Percentiles rank a stretch among this genome's conserved stretches.
These are phyloP conservation scores for Probaryconus sp. DNA, from an alignment of 1,140 invertebrate genomes.

Conservation along the genomic window DNA sequence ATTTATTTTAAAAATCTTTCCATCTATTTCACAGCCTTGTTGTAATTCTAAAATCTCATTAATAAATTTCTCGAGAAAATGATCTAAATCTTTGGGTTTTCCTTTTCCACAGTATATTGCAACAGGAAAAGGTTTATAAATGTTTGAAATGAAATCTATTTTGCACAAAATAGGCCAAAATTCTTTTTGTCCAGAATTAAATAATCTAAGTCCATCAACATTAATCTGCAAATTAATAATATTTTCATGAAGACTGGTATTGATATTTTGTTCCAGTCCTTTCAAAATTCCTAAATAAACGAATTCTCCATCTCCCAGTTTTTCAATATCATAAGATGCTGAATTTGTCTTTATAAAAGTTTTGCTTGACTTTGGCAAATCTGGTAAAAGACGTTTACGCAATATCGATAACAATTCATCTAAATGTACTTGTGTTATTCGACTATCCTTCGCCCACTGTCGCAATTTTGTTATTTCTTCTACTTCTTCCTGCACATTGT, in stretches of 20 bases:
- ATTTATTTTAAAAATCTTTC: background rate
- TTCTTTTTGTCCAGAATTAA: conserved; percentile 1
- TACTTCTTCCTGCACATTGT: too few relatives aligned
- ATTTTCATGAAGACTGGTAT: background rate
- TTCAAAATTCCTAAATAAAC: background rate
- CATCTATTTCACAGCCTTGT: conserved; percentile 6
- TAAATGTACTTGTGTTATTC: background rate
- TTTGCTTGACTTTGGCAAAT: background rate
- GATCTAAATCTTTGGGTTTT: conserved; percentile 1
- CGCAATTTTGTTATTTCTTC: background rate
- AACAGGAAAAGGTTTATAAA: too few relatives aligned
- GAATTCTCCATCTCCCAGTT: background rate
- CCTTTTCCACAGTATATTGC: conserved; percentile 9
- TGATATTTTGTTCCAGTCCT: background rate
- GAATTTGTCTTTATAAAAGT: background rate
- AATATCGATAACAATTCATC: background rate
- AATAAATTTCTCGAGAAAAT: conserved; percentile 23
- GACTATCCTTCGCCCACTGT: background rate
- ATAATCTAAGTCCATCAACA: conserved; percentile 11
- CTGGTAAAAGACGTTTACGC: background rate
- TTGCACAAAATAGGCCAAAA: conserved; percentile 9
- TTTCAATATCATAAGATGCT: background rate
- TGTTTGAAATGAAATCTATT: background rate
- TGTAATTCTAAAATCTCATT: conserved; percentile 5
- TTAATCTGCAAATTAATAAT: conserved; percentile 8